phyloP scores from a whole-genome alignment of 1,140 invertebrate genomes.

The Bemisia tabaci region DNA sequence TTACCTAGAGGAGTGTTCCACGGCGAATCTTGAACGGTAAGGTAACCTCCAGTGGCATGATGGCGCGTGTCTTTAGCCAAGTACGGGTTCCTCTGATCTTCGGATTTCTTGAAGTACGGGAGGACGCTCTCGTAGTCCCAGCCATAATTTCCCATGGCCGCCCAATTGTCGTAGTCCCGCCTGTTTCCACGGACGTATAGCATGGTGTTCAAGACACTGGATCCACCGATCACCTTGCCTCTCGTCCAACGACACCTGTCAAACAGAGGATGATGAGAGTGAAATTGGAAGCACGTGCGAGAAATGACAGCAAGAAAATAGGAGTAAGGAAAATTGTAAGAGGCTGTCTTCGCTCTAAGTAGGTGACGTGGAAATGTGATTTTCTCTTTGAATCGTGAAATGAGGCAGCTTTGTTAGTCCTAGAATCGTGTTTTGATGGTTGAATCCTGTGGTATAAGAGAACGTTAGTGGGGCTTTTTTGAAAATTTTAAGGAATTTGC shows the following conservation, averaged over 20 bases:
- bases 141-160: slow-evolving; percentile 65
- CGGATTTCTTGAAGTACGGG: slow-evolving; percentile 75
- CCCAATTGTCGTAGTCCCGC: slow-evolving; percentile 83
- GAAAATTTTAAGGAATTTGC: too few species aligned
- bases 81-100: slow-evolving; percentile 71
- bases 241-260: slow-evolving; percentile 69
- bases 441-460: too few species aligned
- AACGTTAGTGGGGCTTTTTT: too few species aligned
- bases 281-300: neutral
- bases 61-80: slow-evolving; percentile 52
- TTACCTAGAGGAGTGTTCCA: slow-evolving; percentile 59
- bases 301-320: neutral
- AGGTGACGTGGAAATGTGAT: too few species aligned
- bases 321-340: too few species aligned
- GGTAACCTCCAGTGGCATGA: slow-evolving; percentile 58
- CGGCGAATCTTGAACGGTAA: slow-evolving; percentile 64
- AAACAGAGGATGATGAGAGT: neutral
- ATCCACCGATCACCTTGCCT: slow-evolving; percentile 58
- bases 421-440: too few species aligned
- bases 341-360: too few species aligned
- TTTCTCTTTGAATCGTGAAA: too few species aligned
- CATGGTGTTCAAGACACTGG: slow-evolving; percentile 76
- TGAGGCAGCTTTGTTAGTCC: too few species aligned
- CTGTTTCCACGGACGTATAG: slow-evolving; percentile 83
- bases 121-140: slow-evolving; percentile 82